Percentiles rank a stretch among this genome's conserved stretches.
These are phyloP conservation scores for Calameuta filiformis DNA, from an alignment of 2,888 invertebrate genomes.

Conservation along the genomic window DNA sequence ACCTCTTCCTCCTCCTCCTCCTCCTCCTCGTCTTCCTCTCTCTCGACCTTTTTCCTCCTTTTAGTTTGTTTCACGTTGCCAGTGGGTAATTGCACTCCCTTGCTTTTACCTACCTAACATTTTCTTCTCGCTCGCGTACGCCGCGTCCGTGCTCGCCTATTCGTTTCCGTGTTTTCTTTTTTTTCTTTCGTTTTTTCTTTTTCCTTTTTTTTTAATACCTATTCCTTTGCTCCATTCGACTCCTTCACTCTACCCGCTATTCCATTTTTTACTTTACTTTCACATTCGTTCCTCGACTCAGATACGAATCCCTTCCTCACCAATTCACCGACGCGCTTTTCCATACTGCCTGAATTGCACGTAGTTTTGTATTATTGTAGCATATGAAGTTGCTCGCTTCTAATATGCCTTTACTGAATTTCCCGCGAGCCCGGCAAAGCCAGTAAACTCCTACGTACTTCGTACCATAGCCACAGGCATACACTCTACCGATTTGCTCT, in stretches of 20 bases:
- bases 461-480: background rate
- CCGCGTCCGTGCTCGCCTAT: constrained; percentile 25
- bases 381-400: background rate
- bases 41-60: constrained; percentile 34
- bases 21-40: constrained; percentile 11
- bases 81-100: constrained; percentile 61
- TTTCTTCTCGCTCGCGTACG: constrained; percentile 39
- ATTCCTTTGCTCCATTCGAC: constrained; percentile 6
- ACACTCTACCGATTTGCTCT: background rate
- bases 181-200: constrained; percentile 20
- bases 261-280: background rate
- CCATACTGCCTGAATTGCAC: background rate
- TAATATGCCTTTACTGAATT: background rate
- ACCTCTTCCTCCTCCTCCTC: constrained; percentile 18
- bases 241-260: background rate
- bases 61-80: constrained; percentile 62
- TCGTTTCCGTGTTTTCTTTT: constrained; percentile 29
- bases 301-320: background rate
- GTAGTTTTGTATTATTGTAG: background rate
- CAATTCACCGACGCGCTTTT: background rate
- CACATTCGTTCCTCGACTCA: background rate
- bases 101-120: constrained; percentile 50
- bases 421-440: background rate
- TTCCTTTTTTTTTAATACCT: constrained; percentile 10
- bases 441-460: background rate